These are phyloP conservation scores for Alexandromys fortis DNA, from an alignment of 2,113 vertebrate species.

Conservation along the genomic window DNA sequence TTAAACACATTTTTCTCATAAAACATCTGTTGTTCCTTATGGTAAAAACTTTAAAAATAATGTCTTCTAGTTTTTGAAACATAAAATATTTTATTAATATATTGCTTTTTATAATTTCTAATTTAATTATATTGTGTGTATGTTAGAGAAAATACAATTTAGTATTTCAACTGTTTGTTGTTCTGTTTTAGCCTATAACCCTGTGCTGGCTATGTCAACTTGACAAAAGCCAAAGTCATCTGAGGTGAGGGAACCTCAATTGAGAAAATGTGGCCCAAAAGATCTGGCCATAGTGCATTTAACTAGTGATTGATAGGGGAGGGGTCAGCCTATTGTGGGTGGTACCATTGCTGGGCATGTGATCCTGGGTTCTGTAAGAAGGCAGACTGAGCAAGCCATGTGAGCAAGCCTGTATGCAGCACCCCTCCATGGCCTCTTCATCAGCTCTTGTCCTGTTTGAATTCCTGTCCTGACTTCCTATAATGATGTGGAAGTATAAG, in stretches of 20 bases:
- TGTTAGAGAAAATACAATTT: background rate
- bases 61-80: background rate
- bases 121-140: background rate
- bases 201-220: background rate
- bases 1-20: background rate
- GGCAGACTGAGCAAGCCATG: background rate
- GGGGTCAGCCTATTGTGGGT: background rate
- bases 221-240: background rate
- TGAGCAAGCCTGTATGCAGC: background rate
- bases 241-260: background rate
- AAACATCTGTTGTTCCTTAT: background rate
- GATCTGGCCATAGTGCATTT: background rate
- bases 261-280: background rate
- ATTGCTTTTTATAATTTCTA: background rate
- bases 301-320: background rate
- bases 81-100: background rate
- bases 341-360: background rate
- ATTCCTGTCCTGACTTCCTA: background rate
- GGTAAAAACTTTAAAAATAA: background rate
- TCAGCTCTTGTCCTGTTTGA: background rate
- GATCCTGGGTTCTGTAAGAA: background rate
- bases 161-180: background rate
- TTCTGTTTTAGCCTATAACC: background rate
- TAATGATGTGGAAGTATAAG: background rate
- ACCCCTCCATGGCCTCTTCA: background rate